Evolutionary conservation across 2,113 vertebrate species (phyloP).

Genomic region (Scophthalmus maximus): DNA sequence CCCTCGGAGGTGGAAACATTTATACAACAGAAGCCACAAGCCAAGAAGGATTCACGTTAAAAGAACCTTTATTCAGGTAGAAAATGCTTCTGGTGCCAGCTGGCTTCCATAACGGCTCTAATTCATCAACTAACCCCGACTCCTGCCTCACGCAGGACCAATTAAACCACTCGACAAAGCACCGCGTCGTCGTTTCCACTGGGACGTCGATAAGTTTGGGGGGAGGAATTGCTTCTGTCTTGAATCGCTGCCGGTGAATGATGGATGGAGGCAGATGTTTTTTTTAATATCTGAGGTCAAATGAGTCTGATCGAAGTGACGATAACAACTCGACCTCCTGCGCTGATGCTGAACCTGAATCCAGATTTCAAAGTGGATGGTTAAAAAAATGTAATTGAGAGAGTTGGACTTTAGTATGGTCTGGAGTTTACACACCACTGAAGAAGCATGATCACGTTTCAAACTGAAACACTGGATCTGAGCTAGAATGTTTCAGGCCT

Average conservation of each 20-base stretch:
- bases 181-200: neutral
- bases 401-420: too few species aligned
- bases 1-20: neutral
- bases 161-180: slow-evolving; percentile 12
- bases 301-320: neutral
- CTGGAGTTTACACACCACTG: neutral
- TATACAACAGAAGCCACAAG: neutral
- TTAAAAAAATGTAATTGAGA: too few species aligned
- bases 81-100: slow-evolving; percentile 20
- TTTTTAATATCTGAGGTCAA: too few species aligned
- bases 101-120: slow-evolving; percentile 40
- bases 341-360: neutral
- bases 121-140: slow-evolving; percentile 34
- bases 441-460: too few species aligned
- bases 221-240: neutral
- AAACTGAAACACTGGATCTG: too few species aligned
- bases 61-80: neutral
- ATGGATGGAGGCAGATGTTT: neutral
- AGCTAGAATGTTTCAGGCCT: too few species aligned
- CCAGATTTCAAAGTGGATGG: too few species aligned
- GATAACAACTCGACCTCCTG: neutral
- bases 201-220: slow-evolving; percentile 8
- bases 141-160: slow-evolving; percentile 2
- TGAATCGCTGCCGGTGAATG: neutral
- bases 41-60: neutral